Evolutionary conservation across 2,113 vertebrate species (phyloP), one percentile per base, ranked within the genome.

Genomic region (Thymallus thymallus): DNA sequence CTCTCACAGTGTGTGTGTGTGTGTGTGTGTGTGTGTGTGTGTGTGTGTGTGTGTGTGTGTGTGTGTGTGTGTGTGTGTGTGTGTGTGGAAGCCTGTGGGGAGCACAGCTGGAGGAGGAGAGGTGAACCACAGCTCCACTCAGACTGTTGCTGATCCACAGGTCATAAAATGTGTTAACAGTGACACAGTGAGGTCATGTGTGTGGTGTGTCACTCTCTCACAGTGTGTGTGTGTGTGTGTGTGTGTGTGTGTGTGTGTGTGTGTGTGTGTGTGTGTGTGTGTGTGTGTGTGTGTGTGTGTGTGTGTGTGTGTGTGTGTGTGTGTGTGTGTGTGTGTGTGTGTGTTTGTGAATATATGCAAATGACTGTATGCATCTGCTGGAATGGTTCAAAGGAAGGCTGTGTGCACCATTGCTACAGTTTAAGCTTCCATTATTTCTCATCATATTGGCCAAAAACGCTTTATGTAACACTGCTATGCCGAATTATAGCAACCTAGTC

Each of bases 21-120:
- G 32, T 35, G 6, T 41, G 10, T 41, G 35, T 41, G n/a, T n/a
- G n/a, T n/a, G n/a, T n/a, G n/a, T n/a, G n/a, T n/a, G n/a, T n/a
- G n/a, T n/a, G n/a, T n/a, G n/a, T n/a, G n/a, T n/a, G n/a, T n/a
- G n/a, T n/a, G n/a, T n/a, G n/a, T n/a, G n/a, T n/a, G n/a, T n/a
- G n/a, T n/a, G n/a, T n/a, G n/a, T n/a, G n/a, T 32, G 32, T 32
- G 32, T 32, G 32, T 35, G 29, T 60, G 55, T 71, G 29, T 48
- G 66, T 48, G n/a, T 26, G 67, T 48, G n/a, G 20, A 48, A 32
- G 72, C 80, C 78, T 69, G 61, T 6, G 5, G 71, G 80, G 84
- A 80, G 41, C 78, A 41, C 76, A 72, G 84, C 79, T 82, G 80
- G 35, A 74, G 6, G 56, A 60, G n/a, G 56, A 60, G n/a, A 60